Evolutionary conservation across 2,797 vertebrate genomes (phyloP).

Genomic region (Poeciliopsis infans): DNA sequence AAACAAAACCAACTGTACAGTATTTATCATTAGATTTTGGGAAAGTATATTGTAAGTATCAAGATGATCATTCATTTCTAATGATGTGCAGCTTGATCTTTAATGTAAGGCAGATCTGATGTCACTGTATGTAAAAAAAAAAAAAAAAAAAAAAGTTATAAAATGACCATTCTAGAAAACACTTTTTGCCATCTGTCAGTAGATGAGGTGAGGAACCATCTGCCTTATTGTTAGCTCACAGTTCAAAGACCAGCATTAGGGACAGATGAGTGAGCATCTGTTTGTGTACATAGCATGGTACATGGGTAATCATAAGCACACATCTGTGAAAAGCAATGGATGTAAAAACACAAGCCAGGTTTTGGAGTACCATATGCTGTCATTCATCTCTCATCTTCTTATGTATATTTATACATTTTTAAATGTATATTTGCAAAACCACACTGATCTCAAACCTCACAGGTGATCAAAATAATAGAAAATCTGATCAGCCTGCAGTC

Average conservation of each 20-base stretch:
- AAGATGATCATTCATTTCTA: background rate
- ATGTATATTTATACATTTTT: too few relatives aligned
- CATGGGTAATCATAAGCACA: background rate
- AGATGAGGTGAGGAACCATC: background rate
- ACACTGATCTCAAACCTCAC: background rate
- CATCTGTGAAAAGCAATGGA: background rate
- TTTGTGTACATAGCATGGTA: background rate
- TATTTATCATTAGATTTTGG: background rate
- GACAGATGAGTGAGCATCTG: background rate
- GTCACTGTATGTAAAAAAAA: background rate
- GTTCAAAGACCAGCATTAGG: background rate
- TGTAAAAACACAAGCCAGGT: background rate
- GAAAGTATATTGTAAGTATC: background rate
- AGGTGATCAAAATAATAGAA: background rate
- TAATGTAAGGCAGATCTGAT: background rate
- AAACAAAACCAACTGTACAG: background rate
- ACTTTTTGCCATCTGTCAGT: background rate
- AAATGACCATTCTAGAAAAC: background rate
- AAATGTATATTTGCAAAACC: background rate
- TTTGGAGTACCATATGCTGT: background rate
- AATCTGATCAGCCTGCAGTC: background rate
- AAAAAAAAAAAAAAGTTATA: background rate
- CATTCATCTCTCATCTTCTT: background rate
- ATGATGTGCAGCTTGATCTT: background rate
- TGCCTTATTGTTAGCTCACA: background rate